A percentile compares a stretch with the other conserved stretches of the same genome.
phyloP scores from a whole-genome alignment of 92 coral and sea anemone genomes.

The Parazoanthus atlanticus region DNA sequence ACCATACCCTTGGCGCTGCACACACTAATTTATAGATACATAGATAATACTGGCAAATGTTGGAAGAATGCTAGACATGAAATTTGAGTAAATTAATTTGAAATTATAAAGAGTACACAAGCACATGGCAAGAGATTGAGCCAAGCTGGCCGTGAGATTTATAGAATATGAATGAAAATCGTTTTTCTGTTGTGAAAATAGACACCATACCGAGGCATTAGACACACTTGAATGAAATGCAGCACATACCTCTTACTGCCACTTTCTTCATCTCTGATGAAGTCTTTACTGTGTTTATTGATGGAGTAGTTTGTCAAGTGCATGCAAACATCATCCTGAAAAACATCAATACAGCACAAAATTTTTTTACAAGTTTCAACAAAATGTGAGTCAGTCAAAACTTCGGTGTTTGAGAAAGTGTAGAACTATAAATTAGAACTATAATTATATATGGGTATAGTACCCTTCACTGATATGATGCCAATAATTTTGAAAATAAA shows the following conservation, averaged over 20 bases:
- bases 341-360: background rate
- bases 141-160: too few relatives aligned
- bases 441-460: too few relatives aligned
- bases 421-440: too few relatives aligned
- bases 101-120: too few relatives aligned
- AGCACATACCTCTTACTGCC: conserved; percentile 91
- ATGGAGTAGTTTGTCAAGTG: conserved; percentile 97
- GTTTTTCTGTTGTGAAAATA: background rate
- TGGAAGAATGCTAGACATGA: too few relatives aligned
- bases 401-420: background rate
- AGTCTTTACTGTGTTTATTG: conserved; percentile 98
- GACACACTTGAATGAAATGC: background rate
- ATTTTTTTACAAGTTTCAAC: background rate
- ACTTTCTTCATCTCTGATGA: conserved; percentile 93
- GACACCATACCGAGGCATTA: background rate
- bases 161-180: too few relatives aligned
- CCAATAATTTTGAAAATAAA: background rate
- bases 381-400: background rate
- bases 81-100: too few relatives aligned
- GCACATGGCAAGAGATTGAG: too few relatives aligned
- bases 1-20: background rate
- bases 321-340: conserved; percentile 97
- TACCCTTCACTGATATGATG: background rate
- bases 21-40: too few relatives aligned
- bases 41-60: too few relatives aligned